phyloP scores from a whole-genome alignment of 2,888 invertebrate species.

The Polyommatus iphigenia region DNA sequence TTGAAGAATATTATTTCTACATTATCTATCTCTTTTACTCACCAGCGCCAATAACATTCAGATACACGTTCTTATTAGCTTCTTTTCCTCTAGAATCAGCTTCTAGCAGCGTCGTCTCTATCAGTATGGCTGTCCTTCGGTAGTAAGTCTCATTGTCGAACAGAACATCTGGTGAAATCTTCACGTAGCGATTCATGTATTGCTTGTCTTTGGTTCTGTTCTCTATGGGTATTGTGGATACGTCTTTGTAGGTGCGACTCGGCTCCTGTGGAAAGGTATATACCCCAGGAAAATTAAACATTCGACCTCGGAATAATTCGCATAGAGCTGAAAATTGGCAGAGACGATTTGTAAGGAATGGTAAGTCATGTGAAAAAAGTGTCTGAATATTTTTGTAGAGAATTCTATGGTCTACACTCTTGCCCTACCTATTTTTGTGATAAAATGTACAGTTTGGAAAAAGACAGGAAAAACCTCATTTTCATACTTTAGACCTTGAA shows the following conservation, averaged over 20 bases:
- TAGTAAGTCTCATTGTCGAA: conserved; percentile 53
- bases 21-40: conserved; percentile 42
- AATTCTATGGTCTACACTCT: too few relatives aligned
- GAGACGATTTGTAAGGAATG: too few relatives aligned
- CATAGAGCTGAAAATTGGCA: too few relatives aligned
- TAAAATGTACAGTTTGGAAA: too few relatives aligned
- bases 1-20: too few relatives aligned
- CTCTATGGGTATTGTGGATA: conserved; percentile 41
- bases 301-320: too few relatives aligned
- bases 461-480: too few relatives aligned
- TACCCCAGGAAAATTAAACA: too few relatives aligned
- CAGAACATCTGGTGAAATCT: conserved; percentile 38
- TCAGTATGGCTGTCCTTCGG: conserved; percentile 71
- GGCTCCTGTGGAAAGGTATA: conserved; percentile 47
- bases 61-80: conserved; percentile 70
- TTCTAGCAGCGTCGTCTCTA: conserved; percentile 81
- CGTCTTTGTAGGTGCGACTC: conserved; percentile 46
- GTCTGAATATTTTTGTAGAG: too few relatives aligned
- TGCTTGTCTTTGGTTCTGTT: conserved; percentile 41
- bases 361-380: too few relatives aligned
- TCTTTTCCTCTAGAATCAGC: conserved; percentile 75
- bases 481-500: too few relatives aligned
- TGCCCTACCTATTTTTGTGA: too few relatives aligned
- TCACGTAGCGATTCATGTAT: conserved; percentile 44
- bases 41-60: conserved; percentile 84